Percentiles rank a stretch among this genome's conserved stretches.
phyloP scores from a whole-genome alignment of 2,113 vertebrate species.

The Capreolus pygargus region DNA sequence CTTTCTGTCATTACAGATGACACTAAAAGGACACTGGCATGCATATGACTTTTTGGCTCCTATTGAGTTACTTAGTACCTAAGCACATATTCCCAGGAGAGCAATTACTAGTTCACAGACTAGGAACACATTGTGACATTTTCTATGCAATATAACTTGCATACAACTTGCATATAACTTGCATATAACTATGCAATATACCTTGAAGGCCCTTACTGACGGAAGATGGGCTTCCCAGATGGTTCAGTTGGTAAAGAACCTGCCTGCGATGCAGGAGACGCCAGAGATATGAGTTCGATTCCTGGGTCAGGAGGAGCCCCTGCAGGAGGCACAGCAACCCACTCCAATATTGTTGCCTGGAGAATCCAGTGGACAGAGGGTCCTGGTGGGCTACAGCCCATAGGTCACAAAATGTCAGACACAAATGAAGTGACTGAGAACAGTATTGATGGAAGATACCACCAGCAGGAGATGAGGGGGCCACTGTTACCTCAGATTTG shows the following conservation, averaged over 20 bases:
- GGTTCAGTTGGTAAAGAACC: background rate
- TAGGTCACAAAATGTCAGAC: background rate
- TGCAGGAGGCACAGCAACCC: background rate
- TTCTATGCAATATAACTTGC: background rate
- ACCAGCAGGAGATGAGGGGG: background rate
- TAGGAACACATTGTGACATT: background rate
- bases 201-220: background rate
- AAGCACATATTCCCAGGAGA: background rate
- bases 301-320: background rate
- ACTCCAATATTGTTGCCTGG: background rate
- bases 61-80: background rate
- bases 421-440: background rate
- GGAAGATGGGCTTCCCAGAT: background rate
- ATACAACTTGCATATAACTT: too few relatives aligned
- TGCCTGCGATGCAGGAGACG: rapidly evolving
- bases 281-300: background rate
- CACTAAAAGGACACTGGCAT: background rate
- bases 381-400: background rate
- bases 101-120: background rate
- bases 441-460: background rate
- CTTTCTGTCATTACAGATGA: background rate
- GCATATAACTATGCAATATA: too few relatives aligned
- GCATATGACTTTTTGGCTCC: background rate
- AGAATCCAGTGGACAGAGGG: background rate
- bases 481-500: background rate